Conservation (phyloP, 2,797 vertebrate species). For the Moxostoma hubbsi region DNA sequence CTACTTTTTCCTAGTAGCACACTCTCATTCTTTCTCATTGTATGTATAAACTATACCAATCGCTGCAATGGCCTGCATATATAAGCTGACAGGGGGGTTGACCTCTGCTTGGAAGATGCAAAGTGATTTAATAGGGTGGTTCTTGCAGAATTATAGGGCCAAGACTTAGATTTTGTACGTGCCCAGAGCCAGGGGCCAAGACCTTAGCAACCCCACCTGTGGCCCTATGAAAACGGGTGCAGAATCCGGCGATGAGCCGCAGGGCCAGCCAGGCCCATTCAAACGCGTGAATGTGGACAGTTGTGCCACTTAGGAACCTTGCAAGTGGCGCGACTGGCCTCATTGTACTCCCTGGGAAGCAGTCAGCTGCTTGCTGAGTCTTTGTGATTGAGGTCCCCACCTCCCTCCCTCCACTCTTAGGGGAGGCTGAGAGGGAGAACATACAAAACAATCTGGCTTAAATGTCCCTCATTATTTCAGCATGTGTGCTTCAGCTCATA, state of each 20-base stretch:
- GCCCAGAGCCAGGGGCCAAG: conserved; percentile 61
- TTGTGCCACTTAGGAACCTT: conserved; percentile 77
- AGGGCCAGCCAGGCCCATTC: conserved; percentile 74
- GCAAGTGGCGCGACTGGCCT: conserved; percentile 78
- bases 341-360: conserved; percentile 88
- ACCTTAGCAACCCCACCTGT: conserved; percentile 74
- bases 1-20: neutral
- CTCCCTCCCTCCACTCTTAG: conserved; percentile 52
- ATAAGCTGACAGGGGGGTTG: neutral
- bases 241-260: conserved; percentile 74
- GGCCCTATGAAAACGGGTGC: conserved; percentile 70
- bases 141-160: conserved; percentile 53
- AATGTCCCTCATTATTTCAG: neutral
- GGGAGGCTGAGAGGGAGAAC: conserved; percentile 53
- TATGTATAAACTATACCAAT: conserved; percentile 1
- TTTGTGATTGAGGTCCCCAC: conserved; percentile 74
- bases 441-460: conserved; percentile 27
- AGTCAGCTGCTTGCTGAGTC: conserved; percentile 86
- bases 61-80: conserved; percentile 3
- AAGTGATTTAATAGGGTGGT: neutral
- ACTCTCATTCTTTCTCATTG: neutral
- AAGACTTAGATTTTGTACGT: conserved; percentile 59
- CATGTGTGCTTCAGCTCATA: neutral
- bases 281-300: conserved; percentile 80
- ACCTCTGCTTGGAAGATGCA: neutral